Conservation (phyloP, 2,797 vertebrate genomes). For the Oreonectes daqikongensis region DNA sequence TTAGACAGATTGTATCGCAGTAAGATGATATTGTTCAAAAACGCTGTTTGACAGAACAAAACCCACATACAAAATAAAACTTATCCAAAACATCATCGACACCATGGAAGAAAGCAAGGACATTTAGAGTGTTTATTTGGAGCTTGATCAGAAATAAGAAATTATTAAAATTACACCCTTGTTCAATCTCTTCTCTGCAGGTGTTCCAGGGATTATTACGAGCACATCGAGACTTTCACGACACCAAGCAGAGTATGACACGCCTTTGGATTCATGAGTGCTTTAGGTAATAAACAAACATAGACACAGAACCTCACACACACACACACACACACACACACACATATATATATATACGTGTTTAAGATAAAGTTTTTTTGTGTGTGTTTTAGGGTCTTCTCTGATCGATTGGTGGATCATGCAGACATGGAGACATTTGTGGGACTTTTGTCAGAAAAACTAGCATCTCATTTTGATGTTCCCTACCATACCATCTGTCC, state of each 20-base stretch:
- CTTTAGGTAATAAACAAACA: conserved; percentile 78
- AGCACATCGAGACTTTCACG: conserved; percentile 84
- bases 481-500: conserved; percentile 85
- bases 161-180: neutral
- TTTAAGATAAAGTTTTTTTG: conserved; percentile 8
- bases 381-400: conserved; percentile 82
- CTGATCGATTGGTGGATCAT: conserved; percentile 84
- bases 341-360: no score
- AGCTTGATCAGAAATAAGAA: neutral
- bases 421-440: conserved; percentile 80
- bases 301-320: conserved; percentile 10
- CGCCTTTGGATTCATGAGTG: conserved; percentile 91
- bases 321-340: conserved; percentile 2
- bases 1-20: neutral
- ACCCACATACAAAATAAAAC: no score
- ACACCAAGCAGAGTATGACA: conserved; percentile 81
- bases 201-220: conserved; percentile 89
- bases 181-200: conserved; percentile 61
- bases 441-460: conserved; percentile 79
- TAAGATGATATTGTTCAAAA: neutral
- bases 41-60: neutral
- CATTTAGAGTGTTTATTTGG: neutral
- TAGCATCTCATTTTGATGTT: conserved; percentile 82
- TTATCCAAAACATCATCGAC: neutral
- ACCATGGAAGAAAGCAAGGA: neutral